Base-by-base conservation (phyloP, 2,113 vertebrate genomes). In the Electrona antarctica region DNA sequence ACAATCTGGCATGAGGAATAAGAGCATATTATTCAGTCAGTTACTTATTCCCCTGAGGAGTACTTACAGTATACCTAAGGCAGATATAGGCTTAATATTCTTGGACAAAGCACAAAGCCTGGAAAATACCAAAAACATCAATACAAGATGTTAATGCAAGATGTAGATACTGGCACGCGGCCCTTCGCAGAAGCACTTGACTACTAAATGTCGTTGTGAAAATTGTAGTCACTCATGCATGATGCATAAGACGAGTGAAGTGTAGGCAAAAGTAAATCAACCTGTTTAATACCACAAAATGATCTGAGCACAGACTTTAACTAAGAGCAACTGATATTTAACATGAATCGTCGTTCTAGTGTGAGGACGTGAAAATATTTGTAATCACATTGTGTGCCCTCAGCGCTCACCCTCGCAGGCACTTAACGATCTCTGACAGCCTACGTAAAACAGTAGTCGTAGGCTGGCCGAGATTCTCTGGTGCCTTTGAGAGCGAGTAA, bases 91-190 rank as follows among this genome's bases (percentile, higher is more conserved):
- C 57, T 14, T 56, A 3, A 46, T 66, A 41, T 60, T 49, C 45
- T 67, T 41, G 56, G 11, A 33, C 41, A 45, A 54, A 64, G 41
- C 1, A 51, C 33, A 60, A 62, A 1, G 12, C 28, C 46, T 14
- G 11, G 3, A 46, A 41, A 41, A 55, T 41, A 67, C 66, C 50
- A 62, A 72, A 74, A 47, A 62, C 69, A 74, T 81, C 76, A 67
- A 72, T 76, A 70, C 33, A 7, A 1, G 7, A 56, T 54, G 33
- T 75, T 12, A 55, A 64, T 68, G 59, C 13, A 9, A 41, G 59
- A 3, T 69, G 15, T 47, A 55, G 14, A 4, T 51, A 49, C 21
- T 46, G 45, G 45, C 7, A 3, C 3, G 8, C 41, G 60, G 13
- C 10, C 69, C 41, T 21, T 15, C 56, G 55, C 15, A 67, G 51